Conservation (phyloP, 2,888 invertebrate species). For the Pterobdella sp. region DNA sequence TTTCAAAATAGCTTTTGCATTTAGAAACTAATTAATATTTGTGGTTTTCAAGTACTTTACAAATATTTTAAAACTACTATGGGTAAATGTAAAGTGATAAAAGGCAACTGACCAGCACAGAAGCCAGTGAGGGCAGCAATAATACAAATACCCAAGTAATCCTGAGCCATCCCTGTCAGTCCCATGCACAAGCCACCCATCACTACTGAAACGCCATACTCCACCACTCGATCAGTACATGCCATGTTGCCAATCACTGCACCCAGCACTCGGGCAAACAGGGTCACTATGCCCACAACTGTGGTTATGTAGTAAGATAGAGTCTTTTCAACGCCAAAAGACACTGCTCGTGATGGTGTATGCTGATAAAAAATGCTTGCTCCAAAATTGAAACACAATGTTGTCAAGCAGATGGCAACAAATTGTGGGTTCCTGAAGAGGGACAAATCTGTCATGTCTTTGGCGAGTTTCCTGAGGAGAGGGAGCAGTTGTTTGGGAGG, state of each 20-base stretch:
- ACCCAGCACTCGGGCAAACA: constrained; percentile 28
- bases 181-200: constrained; percentile 26
- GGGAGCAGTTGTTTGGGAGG: neutral
- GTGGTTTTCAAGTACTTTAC: too few relatives aligned
- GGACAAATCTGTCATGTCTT: constrained; percentile 23
- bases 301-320: constrained; percentile 27
- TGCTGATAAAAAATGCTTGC: constrained; percentile 31
- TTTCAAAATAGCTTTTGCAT: too few relatives aligned
- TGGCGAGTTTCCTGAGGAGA: constrained; percentile 11
- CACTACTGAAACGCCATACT: constrained; percentile 27
- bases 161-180: constrained; percentile 3
- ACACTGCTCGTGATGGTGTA: constrained; percentile 28
- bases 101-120: neutral
- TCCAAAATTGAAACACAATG: constrained; percentile 30
- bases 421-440: constrained; percentile 27
- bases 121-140: constrained; percentile 22
- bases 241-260: constrained; percentile 28
- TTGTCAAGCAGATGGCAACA: constrained; percentile 27
- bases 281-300: constrained; percentile 30
- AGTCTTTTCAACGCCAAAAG: constrained; percentile 14
- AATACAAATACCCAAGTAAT: constrained; percentile 16
- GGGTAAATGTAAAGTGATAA: neutral
- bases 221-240: constrained; percentile 27
- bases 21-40: too few relatives aligned
- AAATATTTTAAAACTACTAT: neutral